Conservation (phyloP, 2,888 invertebrate genomes). For the Laothoe populi region DNA sequence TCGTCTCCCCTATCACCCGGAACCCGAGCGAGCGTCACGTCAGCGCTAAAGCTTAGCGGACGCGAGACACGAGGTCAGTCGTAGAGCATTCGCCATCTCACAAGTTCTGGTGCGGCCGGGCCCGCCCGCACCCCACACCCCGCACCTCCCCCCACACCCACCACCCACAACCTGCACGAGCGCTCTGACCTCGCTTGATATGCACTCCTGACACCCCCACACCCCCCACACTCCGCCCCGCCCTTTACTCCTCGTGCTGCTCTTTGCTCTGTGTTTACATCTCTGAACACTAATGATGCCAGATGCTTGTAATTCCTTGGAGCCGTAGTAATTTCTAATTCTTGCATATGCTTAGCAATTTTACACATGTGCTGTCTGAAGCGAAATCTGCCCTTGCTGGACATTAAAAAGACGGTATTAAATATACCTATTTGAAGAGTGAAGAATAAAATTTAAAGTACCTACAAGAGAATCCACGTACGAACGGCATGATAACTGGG, state of each 20-base stretch:
- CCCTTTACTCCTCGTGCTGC: slow-evolving; percentile 40
- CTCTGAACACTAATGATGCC: slow-evolving; percentile 1
- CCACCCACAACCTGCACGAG: slow-evolving; percentile 33
- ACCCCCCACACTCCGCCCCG: slow-evolving; percentile 43
- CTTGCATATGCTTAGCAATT: slow-evolving; percentile 8
- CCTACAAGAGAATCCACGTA: slow-evolving; percentile 35
- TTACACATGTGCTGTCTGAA: slow-evolving; percentile 4
- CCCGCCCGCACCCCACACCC: slow-evolving; percentile 42
- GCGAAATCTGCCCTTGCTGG: not conserved
- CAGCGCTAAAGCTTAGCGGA: slow-evolving; percentile 63
- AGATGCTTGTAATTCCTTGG: slow-evolving; percentile 13
- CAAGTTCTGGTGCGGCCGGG: slow-evolving; percentile 81
- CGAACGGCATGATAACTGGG: slow-evolving; percentile 32
- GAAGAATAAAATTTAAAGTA: slow-evolving; percentile 31
- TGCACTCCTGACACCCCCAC: slow-evolving; percentile 46
- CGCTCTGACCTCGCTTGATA: slow-evolving; percentile 53
- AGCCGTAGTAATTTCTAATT: slow-evolving; percentile 21
- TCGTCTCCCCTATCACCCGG: slow-evolving; percentile 66
- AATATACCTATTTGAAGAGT: slow-evolving; percentile 4
- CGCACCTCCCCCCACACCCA: slow-evolving; percentile 40
- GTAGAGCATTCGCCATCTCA: slow-evolving; percentile 84
- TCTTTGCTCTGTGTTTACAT: slow-evolving; percentile 21
- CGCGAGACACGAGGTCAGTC: slow-evolving; percentile 79
- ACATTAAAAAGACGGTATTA: not conserved
- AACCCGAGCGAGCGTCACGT: slow-evolving; percentile 70